Base-by-base conservation (phyloP, 2,888 invertebrate species). In the Andrena marginata region DNA sequence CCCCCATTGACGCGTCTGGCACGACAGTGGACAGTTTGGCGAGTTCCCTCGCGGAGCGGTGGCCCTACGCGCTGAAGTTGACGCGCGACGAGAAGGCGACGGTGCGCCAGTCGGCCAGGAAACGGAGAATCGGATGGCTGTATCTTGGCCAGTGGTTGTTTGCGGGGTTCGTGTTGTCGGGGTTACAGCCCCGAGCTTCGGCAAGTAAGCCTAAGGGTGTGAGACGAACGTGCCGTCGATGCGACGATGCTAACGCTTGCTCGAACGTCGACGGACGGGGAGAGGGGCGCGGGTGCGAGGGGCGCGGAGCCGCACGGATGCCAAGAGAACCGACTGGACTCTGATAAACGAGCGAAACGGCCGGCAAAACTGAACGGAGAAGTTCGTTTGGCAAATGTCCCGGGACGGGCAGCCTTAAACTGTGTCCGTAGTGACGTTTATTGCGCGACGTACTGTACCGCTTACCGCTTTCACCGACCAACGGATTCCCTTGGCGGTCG, bases 21-120 rank as follows among this genome's bases (percentile, higher is more conserved):
- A 81, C 84, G 89, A 90, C 88, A 89, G 90, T 90, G 90, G 89
- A 90, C 91, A 91, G 90, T 91, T 92, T 91, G 85, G 80, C 74
- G 81, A 82, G 75, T 82, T 83, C 33, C 60, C 71, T 16, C 33
- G 59, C 29, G 56, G 42, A 67, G 63, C 72, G 78, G 74, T 75
- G 54, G 68, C 60, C 60, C 74, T 81, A 68, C 67, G 7, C 20
- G 63, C 5, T 35, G 31, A 78, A 80, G 68, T 59, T 49, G 49
- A 59, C 29, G 60, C 5, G 26, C 8, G 80, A 49, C 42, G 60
- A 16, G 42, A 56, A 65, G 65, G 33, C 5, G 75, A n/a, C 8
- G 68, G 67, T 75, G 84, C 74, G 84, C 73, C 67, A 67, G 74
- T 49, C 65, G 74, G 77, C 5, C 54, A 62, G 70, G 80, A 74